Percentiles rank a stretch among this genome's conserved stretches.
Conservation (phyloP, 2,113 vertebrate species). For the Sebastes schlegelii region DNA sequence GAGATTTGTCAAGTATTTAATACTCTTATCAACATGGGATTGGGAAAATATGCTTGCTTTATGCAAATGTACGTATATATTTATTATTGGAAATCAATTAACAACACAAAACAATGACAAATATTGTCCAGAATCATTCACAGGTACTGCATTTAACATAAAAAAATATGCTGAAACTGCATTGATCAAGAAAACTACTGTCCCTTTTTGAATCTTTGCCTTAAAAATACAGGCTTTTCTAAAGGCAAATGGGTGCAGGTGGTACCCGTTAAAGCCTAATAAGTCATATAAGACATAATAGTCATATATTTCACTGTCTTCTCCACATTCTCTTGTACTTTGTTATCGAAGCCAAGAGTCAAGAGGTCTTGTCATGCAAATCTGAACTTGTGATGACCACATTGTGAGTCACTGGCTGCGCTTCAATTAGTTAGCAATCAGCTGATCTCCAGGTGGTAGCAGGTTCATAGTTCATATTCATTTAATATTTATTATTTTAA, state of each 20-base stretch:
- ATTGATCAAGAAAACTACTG: background rate
- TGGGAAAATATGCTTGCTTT: too few relatives aligned
- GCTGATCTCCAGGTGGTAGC: constrained; percentile 32
- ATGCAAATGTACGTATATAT: too few relatives aligned
- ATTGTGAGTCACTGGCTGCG: constrained; percentile 20
- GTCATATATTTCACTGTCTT: background rate
- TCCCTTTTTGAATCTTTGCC: too few relatives aligned
- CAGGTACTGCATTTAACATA: too few relatives aligned
- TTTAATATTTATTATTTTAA: constrained; percentile 4
- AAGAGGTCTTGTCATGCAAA: constrained; percentile 20
- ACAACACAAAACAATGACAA: too few relatives aligned
- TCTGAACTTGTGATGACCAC: constrained; percentile 13
- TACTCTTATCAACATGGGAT: too few relatives aligned
- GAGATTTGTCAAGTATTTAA: too few relatives aligned
- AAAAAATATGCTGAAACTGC: background rate
- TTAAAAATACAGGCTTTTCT: background rate
- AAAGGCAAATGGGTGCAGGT: background rate
- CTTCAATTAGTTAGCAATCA: constrained; percentile 48
- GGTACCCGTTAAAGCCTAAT: too few relatives aligned
- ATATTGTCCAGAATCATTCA: too few relatives aligned
- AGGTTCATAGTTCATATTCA: constrained; percentile 5
- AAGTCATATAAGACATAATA: background rate
- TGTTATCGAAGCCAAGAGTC: constrained; percentile 9
- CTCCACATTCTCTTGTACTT: background rate
- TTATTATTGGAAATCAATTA: too few relatives aligned